Percentiles rank a stretch among this genome's conserved stretches.
phyloP scores from a whole-genome alignment of 1,140 invertebrate genomes.

The Leptonema lineaticorne region DNA sequence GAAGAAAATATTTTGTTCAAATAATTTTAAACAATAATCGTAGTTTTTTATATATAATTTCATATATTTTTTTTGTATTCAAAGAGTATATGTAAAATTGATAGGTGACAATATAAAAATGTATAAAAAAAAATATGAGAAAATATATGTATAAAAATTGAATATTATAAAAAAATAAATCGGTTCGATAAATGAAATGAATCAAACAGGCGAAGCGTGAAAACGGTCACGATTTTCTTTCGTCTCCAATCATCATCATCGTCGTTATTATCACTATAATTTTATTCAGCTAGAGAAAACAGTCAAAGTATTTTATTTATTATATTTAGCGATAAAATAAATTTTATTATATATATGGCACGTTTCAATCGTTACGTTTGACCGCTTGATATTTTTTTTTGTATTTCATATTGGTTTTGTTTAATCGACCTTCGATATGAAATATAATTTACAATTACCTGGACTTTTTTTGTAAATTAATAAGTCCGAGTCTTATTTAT shows the following conservation, averaged over 20 bases:
- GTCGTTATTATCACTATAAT: not conserved
- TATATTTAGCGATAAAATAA: not conserved
- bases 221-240: slow-evolving; percentile 13
- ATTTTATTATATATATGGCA: not conserved
- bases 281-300: not conserved
- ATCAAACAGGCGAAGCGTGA: not conserved
- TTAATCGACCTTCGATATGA: not conserved
- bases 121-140: no score
- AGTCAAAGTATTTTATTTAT: no score
- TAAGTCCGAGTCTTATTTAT: no score
- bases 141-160: no score
- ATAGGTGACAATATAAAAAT: no score
- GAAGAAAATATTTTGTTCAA: no score
- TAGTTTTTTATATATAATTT: no score
- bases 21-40: no score
- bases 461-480: no score
- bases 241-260: not conserved
- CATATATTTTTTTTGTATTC: no score
- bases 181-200: not conserved
- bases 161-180: not conserved
- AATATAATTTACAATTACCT: no score
- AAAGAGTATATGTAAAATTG: no score
- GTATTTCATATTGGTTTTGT: not conserved
- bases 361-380: not conserved
- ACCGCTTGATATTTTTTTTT: not conserved